Percentiles rank a stretch among this genome's conserved stretches.
These are phyloP conservation scores for Alethe castanea DNA, from an alignment of 2,113 vertebrate species.

Conservation along the genomic window DNA sequence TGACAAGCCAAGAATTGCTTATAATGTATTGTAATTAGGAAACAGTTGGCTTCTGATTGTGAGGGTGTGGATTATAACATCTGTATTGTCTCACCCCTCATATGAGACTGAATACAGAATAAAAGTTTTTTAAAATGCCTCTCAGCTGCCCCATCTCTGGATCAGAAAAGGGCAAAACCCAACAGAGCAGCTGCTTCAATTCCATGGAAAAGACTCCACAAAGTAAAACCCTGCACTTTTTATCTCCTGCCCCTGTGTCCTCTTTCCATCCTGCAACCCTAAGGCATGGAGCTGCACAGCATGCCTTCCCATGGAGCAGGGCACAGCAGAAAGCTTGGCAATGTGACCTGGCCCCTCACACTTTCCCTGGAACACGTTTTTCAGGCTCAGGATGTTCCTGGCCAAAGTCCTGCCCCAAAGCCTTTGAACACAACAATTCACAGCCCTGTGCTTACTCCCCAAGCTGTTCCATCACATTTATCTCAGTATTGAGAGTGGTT, in stretches of 20 bases:
- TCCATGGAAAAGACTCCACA: background rate
- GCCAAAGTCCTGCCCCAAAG: background rate
- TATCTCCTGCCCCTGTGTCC: background rate
- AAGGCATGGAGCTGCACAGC: rapidly evolving
- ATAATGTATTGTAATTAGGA: too few relatives aligned
- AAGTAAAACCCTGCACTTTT: background rate
- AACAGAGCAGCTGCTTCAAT: background rate
- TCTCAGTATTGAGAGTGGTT: background rate
- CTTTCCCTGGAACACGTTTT: background rate
- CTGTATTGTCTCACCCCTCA: too few relatives aligned
- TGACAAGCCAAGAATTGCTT: too few relatives aligned
- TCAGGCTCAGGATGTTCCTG: background rate
- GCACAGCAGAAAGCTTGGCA: rapidly evolving
- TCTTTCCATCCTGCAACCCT: background rate
- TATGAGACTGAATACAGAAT: too few relatives aligned
- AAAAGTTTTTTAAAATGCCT: too few relatives aligned
- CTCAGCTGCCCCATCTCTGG: too few relatives aligned
- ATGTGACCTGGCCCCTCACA: background rate
- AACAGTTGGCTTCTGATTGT: too few relatives aligned
- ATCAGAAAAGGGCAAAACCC: too few relatives aligned
- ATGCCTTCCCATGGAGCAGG: background rate
- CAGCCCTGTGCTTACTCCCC: background rate
- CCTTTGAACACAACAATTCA: background rate
- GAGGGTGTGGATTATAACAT: too few relatives aligned
- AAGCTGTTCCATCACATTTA: background rate